Evolutionary conservation across 2,888 invertebrate species (phyloP).

Genomic region (Argynnis bischoffii): DNA sequence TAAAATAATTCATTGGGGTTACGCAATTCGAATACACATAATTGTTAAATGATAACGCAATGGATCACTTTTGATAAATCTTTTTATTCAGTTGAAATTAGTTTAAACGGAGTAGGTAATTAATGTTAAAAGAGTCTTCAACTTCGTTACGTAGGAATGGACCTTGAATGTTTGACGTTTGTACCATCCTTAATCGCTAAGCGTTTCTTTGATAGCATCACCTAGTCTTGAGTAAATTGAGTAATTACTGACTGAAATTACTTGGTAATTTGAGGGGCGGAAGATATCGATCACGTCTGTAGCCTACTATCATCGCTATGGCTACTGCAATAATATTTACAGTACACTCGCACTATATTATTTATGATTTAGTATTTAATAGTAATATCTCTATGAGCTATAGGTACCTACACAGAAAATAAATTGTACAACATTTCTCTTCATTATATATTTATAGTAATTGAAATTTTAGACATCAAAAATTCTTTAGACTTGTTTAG

Average conservation of each 20-base stretch:
- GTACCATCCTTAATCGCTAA: slow-evolving; percentile 31
- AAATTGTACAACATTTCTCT: no score
- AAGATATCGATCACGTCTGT: slow-evolving; percentile 65
- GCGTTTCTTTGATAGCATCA: slow-evolving; percentile 63
- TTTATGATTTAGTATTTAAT: no score
- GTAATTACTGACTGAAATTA: slow-evolving; percentile 75
- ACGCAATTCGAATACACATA: no score
- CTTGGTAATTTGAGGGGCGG: slow-evolving; percentile 63
- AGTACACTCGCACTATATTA: not conserved
- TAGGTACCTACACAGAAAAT: no score
- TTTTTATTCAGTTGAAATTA: no score
- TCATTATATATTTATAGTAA: no score
- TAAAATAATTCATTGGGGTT: no score
- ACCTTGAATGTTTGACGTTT: slow-evolving; percentile 20
- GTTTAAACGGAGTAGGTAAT: slow-evolving; percentile 16
- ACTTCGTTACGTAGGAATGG: slow-evolving; percentile 18
- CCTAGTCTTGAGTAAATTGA: slow-evolving; percentile 70
- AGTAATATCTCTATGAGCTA: no score
- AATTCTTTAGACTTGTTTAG: no score
- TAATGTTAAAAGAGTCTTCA: slow-evolving; percentile 11
- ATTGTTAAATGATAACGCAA: no score
- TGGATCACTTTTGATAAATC: no score
- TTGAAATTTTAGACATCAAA: no score
- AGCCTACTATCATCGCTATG: slow-evolving; percentile 36
- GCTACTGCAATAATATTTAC: slow-evolving; percentile 1